Evolutionary conservation across 2,888 invertebrate genomes (phyloP).

Genomic region (Morpho deidamia): DNA sequence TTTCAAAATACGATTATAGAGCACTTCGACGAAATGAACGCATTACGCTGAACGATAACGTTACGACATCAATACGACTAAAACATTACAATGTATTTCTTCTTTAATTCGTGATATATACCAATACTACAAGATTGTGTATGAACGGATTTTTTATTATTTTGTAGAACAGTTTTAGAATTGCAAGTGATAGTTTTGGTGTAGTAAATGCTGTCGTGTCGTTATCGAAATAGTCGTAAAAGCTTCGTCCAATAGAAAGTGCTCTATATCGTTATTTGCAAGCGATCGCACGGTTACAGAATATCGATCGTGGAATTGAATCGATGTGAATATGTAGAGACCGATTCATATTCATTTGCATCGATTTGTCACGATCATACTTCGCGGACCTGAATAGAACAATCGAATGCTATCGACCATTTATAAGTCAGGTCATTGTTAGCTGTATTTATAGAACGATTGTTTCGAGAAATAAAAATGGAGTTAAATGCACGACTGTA

Average conservation of each 20-base stretch:
- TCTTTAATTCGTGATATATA: too few species aligned
- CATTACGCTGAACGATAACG: not conserved
- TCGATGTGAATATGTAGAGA: constrained; percentile 33
- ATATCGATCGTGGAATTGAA: constrained; percentile 39
- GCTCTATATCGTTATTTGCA: constrained; percentile 5
- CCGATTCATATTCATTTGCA: constrained; percentile 20
- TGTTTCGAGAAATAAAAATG: not conserved
- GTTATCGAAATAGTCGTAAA: not conserved
- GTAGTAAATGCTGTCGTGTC: not conserved
- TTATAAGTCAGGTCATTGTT: not conserved
- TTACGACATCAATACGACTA: constrained; percentile 1
- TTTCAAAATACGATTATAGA: not conserved
- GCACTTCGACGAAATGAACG: not conserved
- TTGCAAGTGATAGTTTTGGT: too few species aligned
- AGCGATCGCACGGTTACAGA: constrained; percentile 21
- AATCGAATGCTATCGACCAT: constrained; percentile 7
- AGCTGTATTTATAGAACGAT: not conserved
- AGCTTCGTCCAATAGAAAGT: constrained; percentile 1
- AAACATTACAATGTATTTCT: not conserved
- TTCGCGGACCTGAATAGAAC: constrained; percentile 2
- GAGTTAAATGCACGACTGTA: not conserved
- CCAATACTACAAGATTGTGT: not conserved
- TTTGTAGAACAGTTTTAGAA: too few species aligned
- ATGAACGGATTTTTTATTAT: not conserved
- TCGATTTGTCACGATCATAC: constrained; percentile 42